Evolutionary conservation across 2,113 vertebrate genomes (phyloP).

Genomic region (Gymnobelideus leadbeateri): DNA sequence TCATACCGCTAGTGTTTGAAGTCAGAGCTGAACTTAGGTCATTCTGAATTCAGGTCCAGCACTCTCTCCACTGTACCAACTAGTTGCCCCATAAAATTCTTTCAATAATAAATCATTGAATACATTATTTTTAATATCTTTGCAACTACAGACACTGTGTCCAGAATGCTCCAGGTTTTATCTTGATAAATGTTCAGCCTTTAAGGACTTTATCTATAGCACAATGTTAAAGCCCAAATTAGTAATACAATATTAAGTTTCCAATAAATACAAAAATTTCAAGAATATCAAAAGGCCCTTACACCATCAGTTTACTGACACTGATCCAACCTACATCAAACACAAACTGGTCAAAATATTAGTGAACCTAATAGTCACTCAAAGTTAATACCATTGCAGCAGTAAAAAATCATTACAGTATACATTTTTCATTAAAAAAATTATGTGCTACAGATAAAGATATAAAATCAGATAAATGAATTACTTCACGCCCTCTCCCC

Average conservation of each 20-base stretch:
- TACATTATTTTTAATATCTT: background rate
- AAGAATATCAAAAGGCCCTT: background rate
- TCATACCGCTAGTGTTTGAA: background rate
- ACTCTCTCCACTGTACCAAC: background rate
- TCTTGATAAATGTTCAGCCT: background rate
- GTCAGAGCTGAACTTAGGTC: background rate
- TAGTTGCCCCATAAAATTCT: background rate
- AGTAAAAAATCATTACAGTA: background rate
- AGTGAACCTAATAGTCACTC: constrained; percentile 16
- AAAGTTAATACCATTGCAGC: background rate
- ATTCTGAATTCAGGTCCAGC: background rate
- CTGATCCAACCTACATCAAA: background rate
- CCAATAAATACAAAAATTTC: background rate
- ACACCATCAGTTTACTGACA: background rate
- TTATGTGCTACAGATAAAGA: background rate
- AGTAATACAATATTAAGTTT: background rate
- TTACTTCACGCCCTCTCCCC: background rate
- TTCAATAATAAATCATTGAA: background rate
- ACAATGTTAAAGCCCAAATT: background rate
- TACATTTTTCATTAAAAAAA: constrained; percentile 22
- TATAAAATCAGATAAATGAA: constrained; percentile 30
- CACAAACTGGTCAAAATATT: constrained; percentile 21
- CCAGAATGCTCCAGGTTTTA: background rate
- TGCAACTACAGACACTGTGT: background rate
- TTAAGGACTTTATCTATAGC: background rate